Percentiles rank a stretch among this genome's conserved stretches.
phyloP scores from a whole-genome alignment of 2,797 vertebrate species.

The Lates japonicus region DNA sequence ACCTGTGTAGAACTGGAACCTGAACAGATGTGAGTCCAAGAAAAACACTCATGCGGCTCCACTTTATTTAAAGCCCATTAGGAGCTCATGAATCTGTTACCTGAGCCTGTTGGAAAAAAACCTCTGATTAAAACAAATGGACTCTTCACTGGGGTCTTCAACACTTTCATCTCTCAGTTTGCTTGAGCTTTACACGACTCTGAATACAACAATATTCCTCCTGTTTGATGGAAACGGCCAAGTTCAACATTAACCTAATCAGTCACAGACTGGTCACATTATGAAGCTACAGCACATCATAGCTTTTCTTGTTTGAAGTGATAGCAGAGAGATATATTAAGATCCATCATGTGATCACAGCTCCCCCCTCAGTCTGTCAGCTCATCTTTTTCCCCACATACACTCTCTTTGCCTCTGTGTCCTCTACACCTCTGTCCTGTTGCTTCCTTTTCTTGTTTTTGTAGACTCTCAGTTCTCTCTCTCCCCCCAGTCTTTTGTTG shows the following conservation, averaged over 20 bases:
- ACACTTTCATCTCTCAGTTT: no score
- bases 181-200: no score
- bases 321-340: not conserved
- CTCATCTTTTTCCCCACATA: not conserved
- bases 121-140: constrained; percentile 32
- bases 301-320: no score
- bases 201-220: no score
- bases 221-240: not conserved
- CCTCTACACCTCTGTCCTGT: not conserved
- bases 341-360: not conserved
- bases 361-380: not conserved
- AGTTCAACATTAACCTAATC: no score
- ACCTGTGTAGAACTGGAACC: no score
- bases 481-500: constrained; percentile 43
- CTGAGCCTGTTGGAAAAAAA: constrained; percentile 19
- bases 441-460: not conserved
- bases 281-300: not conserved
- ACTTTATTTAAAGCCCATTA: constrained; percentile 12
- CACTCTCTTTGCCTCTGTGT: not conserved
- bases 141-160: not conserved
- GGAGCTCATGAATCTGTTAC: not conserved
- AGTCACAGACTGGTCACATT: not conserved
- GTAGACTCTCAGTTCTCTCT: not conserved
- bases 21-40: not conserved
- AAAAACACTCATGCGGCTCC: no score